Conservation (phyloP, 1,140 invertebrate species). For the Bathynomus jamesi region DNA sequence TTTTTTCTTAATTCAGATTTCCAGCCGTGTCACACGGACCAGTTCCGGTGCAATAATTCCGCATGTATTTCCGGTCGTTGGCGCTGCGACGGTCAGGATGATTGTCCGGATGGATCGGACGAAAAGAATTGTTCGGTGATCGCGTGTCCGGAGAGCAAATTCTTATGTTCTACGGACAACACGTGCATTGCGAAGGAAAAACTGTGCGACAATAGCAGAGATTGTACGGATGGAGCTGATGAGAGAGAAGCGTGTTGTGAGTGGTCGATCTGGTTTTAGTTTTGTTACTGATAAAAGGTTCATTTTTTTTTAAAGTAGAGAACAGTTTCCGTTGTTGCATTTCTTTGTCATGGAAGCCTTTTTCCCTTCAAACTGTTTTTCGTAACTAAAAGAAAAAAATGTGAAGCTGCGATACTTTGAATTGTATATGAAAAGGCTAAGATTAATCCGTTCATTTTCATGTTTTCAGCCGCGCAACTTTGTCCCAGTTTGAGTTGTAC, state of each 20-base stretch:
- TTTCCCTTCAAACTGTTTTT: no score
- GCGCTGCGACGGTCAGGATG: constrained; percentile 47
- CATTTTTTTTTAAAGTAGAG: neutral
- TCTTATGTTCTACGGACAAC: constrained; percentile 66
- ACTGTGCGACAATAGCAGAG: constrained; percentile 79
- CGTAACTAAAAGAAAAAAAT: no score
- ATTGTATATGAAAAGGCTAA: no score
- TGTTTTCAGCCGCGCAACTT: constrained; percentile 64
- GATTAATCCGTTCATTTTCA: no score
- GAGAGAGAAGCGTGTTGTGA: constrained; percentile 81
- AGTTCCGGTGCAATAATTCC: constrained; percentile 88
- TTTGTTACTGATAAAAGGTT: neutral
- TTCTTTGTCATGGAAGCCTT: no score
- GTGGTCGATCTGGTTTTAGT: constrained; percentile 43
- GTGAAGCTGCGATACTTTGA: no score
- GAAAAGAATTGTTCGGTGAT: constrained; percentile 82
- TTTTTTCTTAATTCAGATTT: no score
- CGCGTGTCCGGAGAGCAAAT: constrained; percentile 84
- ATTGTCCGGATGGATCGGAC: constrained; percentile 54
- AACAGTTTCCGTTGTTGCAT: no score
- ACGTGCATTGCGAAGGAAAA: constrained; percentile 80
- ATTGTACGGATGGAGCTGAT: constrained; percentile 84
- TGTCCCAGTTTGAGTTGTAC: constrained; percentile 76
- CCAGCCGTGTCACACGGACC: constrained; percentile 75
- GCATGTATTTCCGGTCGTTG: constrained; percentile 73